Evolutionary conservation across 2,113 vertebrate species (phyloP).

Genomic region (Odontesthes bonariensis): DNA sequence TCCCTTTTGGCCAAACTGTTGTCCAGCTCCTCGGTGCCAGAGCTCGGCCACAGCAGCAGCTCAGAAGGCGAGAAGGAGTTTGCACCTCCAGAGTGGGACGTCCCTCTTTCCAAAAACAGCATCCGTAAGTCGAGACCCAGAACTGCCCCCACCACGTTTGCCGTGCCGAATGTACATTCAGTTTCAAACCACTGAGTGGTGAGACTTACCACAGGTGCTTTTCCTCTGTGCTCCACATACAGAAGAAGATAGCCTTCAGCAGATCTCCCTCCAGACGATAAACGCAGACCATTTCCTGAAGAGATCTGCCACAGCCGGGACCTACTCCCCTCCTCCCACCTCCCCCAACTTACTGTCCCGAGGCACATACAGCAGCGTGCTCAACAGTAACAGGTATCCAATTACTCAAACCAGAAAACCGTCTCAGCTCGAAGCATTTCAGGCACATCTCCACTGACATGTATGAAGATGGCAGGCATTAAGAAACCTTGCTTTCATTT

Average conservation of each 20-base stretch:
- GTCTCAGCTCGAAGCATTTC: not conserved
- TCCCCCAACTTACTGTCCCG: constrained; percentile 82
- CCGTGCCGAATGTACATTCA: not conserved
- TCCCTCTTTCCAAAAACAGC: constrained; percentile 88
- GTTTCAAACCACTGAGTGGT: accelerated
- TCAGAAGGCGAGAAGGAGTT: constrained; percentile 98
- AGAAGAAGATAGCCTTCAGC: constrained; percentile 96
- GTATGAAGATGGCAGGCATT: no score
- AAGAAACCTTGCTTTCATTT: no score
- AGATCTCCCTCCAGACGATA: constrained; percentile 96
- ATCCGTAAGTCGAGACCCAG: constrained; percentile 84
- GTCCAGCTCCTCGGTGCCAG: constrained; percentile 84
- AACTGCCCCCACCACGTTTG: not conserved
- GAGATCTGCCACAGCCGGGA: constrained; percentile 85
- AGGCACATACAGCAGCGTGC: constrained; percentile 92
- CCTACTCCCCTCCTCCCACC: constrained; percentile 87
- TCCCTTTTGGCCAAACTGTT: constrained; percentile 87
- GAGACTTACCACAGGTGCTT: not conserved
- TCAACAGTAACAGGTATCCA: constrained; percentile 84
- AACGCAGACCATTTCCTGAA: constrained; percentile 96
- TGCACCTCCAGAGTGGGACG: constrained; percentile 94
- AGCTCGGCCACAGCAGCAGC: constrained; percentile 93
- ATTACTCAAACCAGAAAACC: not conserved
- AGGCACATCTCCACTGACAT: no score
- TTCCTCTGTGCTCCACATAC: not conserved